Conservation (phyloP, 2,888 invertebrate species). For the Thyatira batis region DNA sequence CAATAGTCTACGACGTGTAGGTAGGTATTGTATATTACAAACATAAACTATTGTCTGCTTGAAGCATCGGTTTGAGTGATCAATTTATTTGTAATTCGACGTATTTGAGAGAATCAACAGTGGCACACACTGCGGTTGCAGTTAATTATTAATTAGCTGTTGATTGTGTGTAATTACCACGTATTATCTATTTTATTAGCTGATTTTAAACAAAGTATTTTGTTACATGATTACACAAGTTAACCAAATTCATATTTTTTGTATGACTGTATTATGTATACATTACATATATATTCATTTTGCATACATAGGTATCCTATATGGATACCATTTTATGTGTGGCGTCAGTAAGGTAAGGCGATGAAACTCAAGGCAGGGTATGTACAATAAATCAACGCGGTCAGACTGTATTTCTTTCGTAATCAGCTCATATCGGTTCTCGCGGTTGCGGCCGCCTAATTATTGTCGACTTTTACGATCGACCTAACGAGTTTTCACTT, state of each 20-base stretch:
- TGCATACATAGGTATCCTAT: constrained; percentile 53
- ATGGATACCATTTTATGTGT: constrained; percentile 39
- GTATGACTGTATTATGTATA: constrained; percentile 50
- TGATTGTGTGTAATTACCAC: constrained; percentile 49
- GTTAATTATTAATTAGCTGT: constrained; percentile 44
- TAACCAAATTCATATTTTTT: constrained; percentile 47
- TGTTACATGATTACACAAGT: constrained; percentile 34
- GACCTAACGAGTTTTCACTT: constrained; percentile 79
- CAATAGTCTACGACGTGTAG: neutral
- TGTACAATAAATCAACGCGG: constrained; percentile 74
- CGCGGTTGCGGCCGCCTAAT: constrained; percentile 78
- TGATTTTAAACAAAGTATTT: constrained; percentile 18
- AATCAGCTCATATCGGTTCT: constrained; percentile 80
- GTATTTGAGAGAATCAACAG: neutral
- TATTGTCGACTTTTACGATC: constrained; percentile 81
- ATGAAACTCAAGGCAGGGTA: constrained; percentile 61
- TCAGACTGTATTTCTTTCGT: constrained; percentile 80
- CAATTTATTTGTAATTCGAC: neutral
- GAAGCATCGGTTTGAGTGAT: neutral
- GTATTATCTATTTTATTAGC: constrained; percentile 12
- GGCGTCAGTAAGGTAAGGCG: constrained; percentile 54
- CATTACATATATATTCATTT: constrained; percentile 69
- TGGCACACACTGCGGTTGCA: constrained; percentile 24
- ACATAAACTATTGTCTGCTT: neutral
- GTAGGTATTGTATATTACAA: neutral